phyloP scores from a whole-genome alignment of 2,797 vertebrate species.

The Siniperca obscura region DNA sequence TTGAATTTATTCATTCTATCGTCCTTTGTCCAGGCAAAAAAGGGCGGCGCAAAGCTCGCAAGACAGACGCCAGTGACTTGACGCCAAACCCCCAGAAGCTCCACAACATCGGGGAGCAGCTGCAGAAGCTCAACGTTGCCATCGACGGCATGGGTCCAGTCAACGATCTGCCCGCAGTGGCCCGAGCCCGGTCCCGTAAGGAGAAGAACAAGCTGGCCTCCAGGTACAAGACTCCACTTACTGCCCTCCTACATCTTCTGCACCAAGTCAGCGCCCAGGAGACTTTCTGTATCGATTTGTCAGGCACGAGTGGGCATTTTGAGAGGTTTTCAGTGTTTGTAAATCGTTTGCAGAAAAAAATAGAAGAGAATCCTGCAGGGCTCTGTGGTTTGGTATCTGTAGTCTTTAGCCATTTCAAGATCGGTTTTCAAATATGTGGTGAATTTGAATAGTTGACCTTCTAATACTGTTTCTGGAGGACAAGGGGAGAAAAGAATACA shows the following conservation, averaged over 20 bases:
- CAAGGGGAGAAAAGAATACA: background rate
- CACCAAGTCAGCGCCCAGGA: background rate
- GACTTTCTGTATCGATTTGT: background rate
- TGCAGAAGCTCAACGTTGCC: constrained; percentile 84
- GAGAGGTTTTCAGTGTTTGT: constrained; percentile 22
- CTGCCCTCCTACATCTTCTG: constrained; percentile 13
- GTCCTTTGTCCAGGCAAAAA: constrained; percentile 75
- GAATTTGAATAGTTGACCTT: constrained; percentile 29
- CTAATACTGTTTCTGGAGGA: constrained; percentile 1
- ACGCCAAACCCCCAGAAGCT: constrained; percentile 85
- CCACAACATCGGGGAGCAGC: constrained; percentile 84
- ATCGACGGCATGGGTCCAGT: constrained; percentile 84
- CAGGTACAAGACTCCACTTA: constrained; percentile 69
- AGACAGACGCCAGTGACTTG: constrained; percentile 85
- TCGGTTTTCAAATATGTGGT: constrained; percentile 15
- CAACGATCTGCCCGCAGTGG: constrained; percentile 82
- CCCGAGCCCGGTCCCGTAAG: constrained; percentile 83
- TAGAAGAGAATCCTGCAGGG: background rate
- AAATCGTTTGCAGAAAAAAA: background rate
- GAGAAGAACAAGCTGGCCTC: constrained; percentile 87
- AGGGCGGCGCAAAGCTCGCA: constrained; percentile 82
- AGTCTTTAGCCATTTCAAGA: constrained; percentile 13
- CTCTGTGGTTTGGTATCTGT: constrained; percentile 1
- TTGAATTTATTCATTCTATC: background rate
- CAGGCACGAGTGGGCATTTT: constrained; percentile 14